Evolutionary conservation across 1,140 invertebrate genomes (phyloP).

Genomic region (Drosophila gunungcola): DNA sequence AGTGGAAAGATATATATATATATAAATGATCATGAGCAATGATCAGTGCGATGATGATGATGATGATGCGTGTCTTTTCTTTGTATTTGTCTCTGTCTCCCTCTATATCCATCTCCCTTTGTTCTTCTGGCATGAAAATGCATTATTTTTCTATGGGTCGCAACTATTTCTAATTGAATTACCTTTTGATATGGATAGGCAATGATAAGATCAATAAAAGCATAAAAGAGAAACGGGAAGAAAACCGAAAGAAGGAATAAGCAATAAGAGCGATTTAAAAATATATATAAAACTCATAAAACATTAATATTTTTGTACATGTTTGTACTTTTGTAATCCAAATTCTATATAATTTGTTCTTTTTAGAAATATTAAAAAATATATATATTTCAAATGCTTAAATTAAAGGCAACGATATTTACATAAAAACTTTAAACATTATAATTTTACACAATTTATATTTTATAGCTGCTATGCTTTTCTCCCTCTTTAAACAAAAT

Average conservation of each 20-base stretch:
- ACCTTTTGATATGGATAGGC: conserved; percentile 39
- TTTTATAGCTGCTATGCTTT: not conserved
- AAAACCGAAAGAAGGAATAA: not conserved
- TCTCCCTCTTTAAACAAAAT: too few species aligned
- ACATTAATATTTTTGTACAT: not conserved
- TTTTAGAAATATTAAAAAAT: not conserved
- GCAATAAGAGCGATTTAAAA: not conserved
- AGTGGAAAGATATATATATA: conserved; percentile 1
- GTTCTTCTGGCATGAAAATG: conserved; percentile 62
- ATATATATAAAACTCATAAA: not conserved
- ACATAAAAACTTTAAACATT: not conserved
- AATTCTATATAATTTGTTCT: too few species aligned
- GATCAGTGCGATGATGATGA: conserved; percentile 24
- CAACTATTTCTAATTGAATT: conserved; percentile 64
- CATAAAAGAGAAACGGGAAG: too few species aligned
- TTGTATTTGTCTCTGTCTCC: conserved; percentile 13
- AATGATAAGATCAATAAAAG: conserved; percentile 18
- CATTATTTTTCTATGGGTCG: conserved; percentile 43
- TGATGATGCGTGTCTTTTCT: conserved; percentile 40
- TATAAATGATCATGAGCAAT: conserved; percentile 26
- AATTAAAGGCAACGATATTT: not conserved
- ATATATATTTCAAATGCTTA: not conserved
- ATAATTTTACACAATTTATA: not conserved
- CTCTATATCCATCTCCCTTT: conserved; percentile 38
- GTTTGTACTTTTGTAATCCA: too few species aligned